These are phyloP conservation scores for Chalcosyrphus nemorum DNA, from an alignment of 2,888 invertebrate species.

Conservation along the genomic window DNA sequence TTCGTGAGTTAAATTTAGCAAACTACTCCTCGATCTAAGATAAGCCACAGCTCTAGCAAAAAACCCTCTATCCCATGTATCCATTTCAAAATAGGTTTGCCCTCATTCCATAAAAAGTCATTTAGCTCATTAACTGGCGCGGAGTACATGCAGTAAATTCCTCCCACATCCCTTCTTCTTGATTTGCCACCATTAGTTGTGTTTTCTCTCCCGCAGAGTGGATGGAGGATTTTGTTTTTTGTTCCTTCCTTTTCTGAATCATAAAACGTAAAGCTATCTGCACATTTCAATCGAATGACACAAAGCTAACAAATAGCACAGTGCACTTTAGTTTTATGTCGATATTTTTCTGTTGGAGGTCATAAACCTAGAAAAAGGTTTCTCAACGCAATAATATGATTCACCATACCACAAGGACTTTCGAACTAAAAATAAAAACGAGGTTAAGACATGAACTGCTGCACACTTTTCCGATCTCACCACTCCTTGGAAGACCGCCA, in stretches of 20 bases:
- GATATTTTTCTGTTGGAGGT: constrained; percentile 44
- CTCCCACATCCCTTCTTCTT: not conserved
- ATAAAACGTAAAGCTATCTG: constrained; percentile 66
- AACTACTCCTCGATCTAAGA: too few species aligned
- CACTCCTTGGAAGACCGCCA: not conserved
- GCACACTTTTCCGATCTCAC: constrained; percentile 16
- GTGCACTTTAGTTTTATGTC: constrained; percentile 71
- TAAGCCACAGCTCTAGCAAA: too few species aligned
- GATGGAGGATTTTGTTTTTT: not conserved
- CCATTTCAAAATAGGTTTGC: not conserved
- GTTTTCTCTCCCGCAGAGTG: too few species aligned
- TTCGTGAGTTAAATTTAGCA: too few species aligned
- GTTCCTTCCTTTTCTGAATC: constrained; percentile 24
- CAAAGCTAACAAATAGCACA: constrained; percentile 60
- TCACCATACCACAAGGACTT: constrained; percentile 14
- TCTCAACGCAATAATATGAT: constrained; percentile 9
- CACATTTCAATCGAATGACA: constrained; percentile 69
- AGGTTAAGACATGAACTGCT: constrained; percentile 14
- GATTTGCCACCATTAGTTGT: not conserved
- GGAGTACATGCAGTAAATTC: constrained; percentile 14
- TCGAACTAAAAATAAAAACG: not conserved
- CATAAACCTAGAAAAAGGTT: constrained; percentile 67
- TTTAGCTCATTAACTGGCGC: constrained; percentile 23
- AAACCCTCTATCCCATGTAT: too few species aligned
- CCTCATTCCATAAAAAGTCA: constrained; percentile 7